Conservation (phyloP, 2,888 invertebrate species). For the Macrosiphum euphorbiae region DNA sequence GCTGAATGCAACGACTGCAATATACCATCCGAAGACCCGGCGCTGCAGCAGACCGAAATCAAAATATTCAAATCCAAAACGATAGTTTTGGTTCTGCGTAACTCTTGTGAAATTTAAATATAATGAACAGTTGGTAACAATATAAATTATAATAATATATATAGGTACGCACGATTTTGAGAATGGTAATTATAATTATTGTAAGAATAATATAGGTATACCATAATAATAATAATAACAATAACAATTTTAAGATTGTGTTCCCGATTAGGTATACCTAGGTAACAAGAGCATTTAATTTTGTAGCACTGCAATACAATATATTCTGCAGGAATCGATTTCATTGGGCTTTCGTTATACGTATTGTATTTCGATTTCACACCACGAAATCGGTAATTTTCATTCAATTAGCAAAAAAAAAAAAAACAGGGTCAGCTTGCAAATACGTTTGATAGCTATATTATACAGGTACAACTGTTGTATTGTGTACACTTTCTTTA, state of each 20-base stretch:
- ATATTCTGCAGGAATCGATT: background rate
- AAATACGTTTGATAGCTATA: background rate
- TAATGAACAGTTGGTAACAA: background rate
- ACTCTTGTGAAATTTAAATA: background rate
- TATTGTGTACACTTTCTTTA: constrained; percentile 24
- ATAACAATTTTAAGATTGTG: background rate
- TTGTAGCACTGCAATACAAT: background rate
- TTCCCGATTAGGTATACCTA: constrained; percentile 6
- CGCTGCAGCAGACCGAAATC: background rate
- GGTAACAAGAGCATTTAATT: constrained; percentile 2
- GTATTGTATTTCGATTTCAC: constrained; percentile 50
- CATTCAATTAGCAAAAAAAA: background rate
- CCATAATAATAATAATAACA: background rate
- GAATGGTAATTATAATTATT: constrained; percentile 10
- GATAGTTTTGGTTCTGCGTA: background rate
- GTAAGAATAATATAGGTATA: background rate
- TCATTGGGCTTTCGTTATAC: constrained; percentile 38
- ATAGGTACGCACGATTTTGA: background rate
- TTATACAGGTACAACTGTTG: background rate
- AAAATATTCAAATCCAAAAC: background rate
- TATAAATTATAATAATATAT: background rate
- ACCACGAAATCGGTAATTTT: constrained; percentile 40
- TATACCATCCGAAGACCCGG: background rate
- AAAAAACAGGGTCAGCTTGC: constrained; percentile 34
- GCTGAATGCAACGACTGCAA: background rate